These are phyloP conservation scores for Thymelicus sylvestris DNA, from an alignment of 2,888 invertebrate genomes.

Conservation along the genomic window DNA sequence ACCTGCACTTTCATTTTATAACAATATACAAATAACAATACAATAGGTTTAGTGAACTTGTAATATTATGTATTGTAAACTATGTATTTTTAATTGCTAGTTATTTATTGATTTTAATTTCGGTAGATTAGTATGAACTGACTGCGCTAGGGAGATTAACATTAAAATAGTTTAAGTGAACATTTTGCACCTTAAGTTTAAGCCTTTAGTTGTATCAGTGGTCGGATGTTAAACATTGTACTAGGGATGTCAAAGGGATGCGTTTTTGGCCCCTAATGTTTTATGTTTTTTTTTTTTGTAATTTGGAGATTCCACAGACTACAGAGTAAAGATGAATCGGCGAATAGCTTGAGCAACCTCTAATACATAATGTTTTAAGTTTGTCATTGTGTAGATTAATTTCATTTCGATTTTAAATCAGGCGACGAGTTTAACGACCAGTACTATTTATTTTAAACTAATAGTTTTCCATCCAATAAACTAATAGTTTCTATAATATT, in stretches of 20 bases:
- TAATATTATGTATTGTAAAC: conserved; percentile 55
- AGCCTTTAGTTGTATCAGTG: conserved; percentile 50
- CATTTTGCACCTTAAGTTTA: conserved; percentile 70
- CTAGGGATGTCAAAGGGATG: conserved; percentile 17
- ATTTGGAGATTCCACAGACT: neutral
- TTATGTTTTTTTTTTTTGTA: neutral
- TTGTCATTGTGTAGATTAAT: neutral
- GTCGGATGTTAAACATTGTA: conserved; percentile 2
- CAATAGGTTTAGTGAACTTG: conserved; percentile 64
- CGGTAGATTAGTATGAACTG: conserved; percentile 77
- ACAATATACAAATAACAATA: conserved; percentile 72
- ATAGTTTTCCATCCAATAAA: too few species aligned
- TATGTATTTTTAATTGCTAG: conserved; percentile 65
- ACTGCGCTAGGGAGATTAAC: conserved; percentile 79
- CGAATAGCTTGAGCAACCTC: neutral
- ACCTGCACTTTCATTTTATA: conserved; percentile 76
- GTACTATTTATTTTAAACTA: too few species aligned
- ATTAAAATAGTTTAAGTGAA: conserved; percentile 70
- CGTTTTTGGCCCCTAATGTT: conserved; percentile 17
- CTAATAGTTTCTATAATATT: too few species aligned
- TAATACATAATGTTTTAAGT: neutral
- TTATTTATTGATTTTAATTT: conserved; percentile 74
- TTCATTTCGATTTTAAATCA: too few species aligned
- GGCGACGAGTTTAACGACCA: too few species aligned
- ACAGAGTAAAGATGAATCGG: neutral